A percentile compares a stretch with the other conserved stretches of the same genome.
Conservation (phyloP, 2,113 vertebrate species). For the Gobio gobio region DNA sequence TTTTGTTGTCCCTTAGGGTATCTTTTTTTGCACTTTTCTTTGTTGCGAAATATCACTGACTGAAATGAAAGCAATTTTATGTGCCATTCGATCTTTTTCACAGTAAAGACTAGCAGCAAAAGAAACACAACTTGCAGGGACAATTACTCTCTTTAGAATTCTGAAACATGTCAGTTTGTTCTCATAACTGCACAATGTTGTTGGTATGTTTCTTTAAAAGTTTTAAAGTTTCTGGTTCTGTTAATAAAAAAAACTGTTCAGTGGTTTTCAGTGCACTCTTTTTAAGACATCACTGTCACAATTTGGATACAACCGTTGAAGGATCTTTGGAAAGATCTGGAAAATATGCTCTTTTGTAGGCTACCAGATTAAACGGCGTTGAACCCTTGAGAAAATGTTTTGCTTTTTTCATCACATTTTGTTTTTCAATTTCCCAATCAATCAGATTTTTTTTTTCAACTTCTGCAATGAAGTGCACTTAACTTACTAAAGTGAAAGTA, state of each 20-base stretch:
- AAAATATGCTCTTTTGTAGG: not conserved
- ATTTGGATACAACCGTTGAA: not conserved
- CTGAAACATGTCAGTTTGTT: not conserved
- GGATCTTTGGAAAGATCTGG: not conserved
- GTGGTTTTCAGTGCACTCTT: not conserved
- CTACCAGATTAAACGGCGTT: not conserved
- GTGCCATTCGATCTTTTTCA: not conserved
- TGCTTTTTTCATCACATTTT: not conserved
- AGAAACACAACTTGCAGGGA: not conserved
- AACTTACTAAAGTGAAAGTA: not conserved
- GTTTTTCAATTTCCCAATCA: not conserved
- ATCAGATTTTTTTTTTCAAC: not conserved
- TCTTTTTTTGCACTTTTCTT: not conserved
- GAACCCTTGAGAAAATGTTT: not conserved
- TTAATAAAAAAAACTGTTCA: not conserved
- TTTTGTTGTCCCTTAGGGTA: not conserved
- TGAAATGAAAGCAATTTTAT: conserved; percentile 5
- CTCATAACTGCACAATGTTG: not conserved
- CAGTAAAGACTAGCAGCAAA: not conserved
- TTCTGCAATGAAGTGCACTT: not conserved
- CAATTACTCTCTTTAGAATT: not conserved
- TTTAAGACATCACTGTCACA: not conserved
- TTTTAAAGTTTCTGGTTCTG: not conserved
- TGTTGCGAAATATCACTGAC: conserved; percentile 1
- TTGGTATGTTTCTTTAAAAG: not conserved